phyloP scores from a whole-genome alignment of 2,888 invertebrate species.

The Nymphalis c-album region DNA sequence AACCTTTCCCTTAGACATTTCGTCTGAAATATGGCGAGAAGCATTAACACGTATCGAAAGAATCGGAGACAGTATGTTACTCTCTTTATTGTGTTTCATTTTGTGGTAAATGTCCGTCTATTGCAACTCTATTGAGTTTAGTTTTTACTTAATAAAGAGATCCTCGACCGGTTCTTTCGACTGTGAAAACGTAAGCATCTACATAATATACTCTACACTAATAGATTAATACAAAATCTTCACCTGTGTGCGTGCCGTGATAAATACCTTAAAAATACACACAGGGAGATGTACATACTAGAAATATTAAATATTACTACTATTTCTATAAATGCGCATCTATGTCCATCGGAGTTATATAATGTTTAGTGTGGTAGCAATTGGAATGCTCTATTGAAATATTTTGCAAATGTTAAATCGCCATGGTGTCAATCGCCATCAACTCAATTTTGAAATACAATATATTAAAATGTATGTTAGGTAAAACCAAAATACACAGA shows the following conservation, averaged over 20 bases:
- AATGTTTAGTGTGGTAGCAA: not conserved
- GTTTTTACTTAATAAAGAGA: not conserved
- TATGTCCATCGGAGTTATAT: constrained; percentile 8
- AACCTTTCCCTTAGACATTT: not conserved
- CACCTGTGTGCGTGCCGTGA: not conserved
- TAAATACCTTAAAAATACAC: not conserved
- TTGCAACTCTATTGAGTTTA: not conserved
- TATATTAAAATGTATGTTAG: not conserved
- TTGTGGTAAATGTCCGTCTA: not conserved
- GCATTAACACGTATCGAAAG: constrained; percentile 14
- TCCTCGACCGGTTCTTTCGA: constrained; percentile 8
- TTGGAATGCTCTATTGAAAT: not conserved
- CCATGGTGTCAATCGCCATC: constrained; percentile 1
- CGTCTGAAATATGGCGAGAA: constrained; percentile 9
- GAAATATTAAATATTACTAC: not conserved
- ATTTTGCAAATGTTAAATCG: not conserved
- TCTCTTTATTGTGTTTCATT: not conserved
- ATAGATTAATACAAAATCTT: constrained; percentile 3
- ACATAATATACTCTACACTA: constrained; percentile 8
- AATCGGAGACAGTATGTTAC: constrained; percentile 1
- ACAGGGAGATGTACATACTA: not conserved
- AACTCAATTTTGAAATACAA: not conserved
- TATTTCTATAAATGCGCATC: constrained; percentile 29
- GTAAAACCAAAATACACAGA: not conserved
- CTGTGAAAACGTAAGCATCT: constrained; percentile 19